Percentiles rank a stretch among this genome's conserved stretches.
These are phyloP conservation scores for Nyctibius grandis DNA, from an alignment of 2,797 vertebrate species.

Conservation along the genomic window DNA sequence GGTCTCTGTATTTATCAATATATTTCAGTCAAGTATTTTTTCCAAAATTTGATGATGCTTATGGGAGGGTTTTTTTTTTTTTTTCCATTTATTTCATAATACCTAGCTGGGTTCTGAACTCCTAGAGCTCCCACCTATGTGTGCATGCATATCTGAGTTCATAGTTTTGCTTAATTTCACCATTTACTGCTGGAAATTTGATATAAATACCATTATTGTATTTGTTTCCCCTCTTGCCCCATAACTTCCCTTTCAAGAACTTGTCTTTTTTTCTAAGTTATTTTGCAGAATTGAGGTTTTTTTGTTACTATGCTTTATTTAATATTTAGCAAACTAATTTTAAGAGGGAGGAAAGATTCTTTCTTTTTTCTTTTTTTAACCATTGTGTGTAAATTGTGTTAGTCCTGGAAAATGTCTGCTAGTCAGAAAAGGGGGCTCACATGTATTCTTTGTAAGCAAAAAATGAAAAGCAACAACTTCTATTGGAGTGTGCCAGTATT, in stretches of 20 bases:
- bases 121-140: background rate
- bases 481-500: background rate
- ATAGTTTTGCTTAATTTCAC: background rate
- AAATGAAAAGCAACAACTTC: background rate
- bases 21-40: background rate
- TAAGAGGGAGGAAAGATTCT: background rate
- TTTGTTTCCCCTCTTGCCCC: background rate
- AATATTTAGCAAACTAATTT: background rate
- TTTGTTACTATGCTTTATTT: background rate
- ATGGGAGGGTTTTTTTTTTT: no score
- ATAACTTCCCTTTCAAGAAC: background rate
- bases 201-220: background rate
- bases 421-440: background rate
- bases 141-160: background rate
- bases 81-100: background rate
- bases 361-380: background rate
- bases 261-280: background rate
- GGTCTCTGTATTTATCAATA: background rate
- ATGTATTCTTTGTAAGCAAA: background rate
- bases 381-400: background rate
- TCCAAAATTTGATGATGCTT: background rate
- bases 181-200: background rate
- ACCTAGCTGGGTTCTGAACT: background rate
- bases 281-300: no score
- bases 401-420: background rate